Conservation (phyloP, 2,797 vertebrate species). For the Hapalemur alaotrensis region DNA sequence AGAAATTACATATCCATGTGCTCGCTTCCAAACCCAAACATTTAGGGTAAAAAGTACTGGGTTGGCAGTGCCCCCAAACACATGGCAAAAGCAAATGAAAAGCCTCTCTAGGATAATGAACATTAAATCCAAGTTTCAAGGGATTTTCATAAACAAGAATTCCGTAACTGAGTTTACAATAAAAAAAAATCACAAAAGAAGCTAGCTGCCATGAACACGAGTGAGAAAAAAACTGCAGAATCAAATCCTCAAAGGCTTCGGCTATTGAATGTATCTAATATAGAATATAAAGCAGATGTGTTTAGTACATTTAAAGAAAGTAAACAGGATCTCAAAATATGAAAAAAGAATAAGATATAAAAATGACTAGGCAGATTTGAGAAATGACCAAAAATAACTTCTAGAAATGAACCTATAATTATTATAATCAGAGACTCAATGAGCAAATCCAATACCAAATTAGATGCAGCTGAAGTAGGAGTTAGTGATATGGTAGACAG, state of each 20-base stretch:
- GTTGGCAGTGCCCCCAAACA: background rate
- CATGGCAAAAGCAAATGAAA: background rate
- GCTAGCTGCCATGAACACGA: background rate
- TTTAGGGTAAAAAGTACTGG: background rate
- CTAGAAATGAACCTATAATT: conserved; percentile 36
- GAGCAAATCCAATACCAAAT: background rate
- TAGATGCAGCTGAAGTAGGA: background rate
- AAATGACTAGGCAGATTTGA: background rate
- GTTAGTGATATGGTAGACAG: background rate
- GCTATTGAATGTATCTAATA: background rate
- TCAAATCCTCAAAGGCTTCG: background rate
- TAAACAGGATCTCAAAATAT: background rate
- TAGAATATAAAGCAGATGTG: background rate
- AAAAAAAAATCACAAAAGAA: background rate
- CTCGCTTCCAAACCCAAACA: background rate
- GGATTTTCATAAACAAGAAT: background rate
- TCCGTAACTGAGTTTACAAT: background rate
- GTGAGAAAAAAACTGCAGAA: background rate
- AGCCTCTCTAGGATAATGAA: conserved; percentile 2
- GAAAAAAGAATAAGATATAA: background rate
- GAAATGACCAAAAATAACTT: conserved; percentile 41
- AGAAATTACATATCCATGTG: background rate
- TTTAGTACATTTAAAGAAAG: background rate
- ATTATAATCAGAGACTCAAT: conserved; percentile 13
- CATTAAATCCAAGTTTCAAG: conserved; percentile 4